Evolutionary conservation across 2,888 invertebrate species (phyloP).

Genomic region (Meteorus colon): DNA sequence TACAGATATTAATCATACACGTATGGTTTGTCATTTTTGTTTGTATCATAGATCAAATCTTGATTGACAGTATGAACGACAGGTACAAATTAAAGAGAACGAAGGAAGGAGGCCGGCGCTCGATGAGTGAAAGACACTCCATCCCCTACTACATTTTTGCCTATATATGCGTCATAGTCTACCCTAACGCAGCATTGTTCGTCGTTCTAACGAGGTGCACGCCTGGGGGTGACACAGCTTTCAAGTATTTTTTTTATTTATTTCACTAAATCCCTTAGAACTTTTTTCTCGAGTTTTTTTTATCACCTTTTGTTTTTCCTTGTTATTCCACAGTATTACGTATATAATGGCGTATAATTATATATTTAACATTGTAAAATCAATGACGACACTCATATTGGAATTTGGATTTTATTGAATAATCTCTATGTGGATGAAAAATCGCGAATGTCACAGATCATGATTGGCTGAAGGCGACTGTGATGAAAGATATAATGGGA

Average conservation of each 20-base stretch:
- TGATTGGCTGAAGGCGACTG: background rate
- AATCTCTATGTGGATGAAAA: background rate
- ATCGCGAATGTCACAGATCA: background rate
- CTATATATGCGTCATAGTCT: conserved; percentile 18
- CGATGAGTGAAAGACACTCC: conserved; percentile 18
- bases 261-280: conserved; percentile 22
- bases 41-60: background rate
- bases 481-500: background rate
- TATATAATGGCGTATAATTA: background rate
- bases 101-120: background rate
- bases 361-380: background rate
- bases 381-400: conserved; percentile 1
- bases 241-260: conserved; percentile 14
- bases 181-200: conserved; percentile 37
- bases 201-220: conserved; percentile 45
- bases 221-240: conserved; percentile 35
- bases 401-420: background rate
- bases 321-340: background rate
- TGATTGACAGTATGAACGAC: conserved; percentile 16
- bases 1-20: background rate
- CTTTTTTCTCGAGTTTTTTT: conserved; percentile 10
- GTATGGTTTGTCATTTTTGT: background rate
- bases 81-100: background rate
- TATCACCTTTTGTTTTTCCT: conserved; percentile 8
- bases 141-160: background rate